Percentiles rank a stretch among this genome's conserved stretches.
phyloP scores from a whole-genome alignment of 1,140 invertebrate genomes.

The Manduca sexta region DNA sequence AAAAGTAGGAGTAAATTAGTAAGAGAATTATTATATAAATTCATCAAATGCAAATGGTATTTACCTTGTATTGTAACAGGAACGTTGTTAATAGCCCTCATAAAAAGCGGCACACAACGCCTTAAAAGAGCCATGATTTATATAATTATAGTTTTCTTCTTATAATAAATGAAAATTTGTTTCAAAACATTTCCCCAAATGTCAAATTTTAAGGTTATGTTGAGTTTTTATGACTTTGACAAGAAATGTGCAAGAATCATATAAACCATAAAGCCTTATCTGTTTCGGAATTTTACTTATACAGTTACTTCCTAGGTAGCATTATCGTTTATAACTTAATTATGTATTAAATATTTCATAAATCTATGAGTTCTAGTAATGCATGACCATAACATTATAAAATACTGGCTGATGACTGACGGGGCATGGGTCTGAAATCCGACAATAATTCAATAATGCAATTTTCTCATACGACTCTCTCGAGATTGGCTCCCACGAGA shows the following conservation, averaged over 20 bases:
- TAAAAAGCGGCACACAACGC: slow-evolving; percentile 31
- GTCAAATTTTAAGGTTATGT: slow-evolving; percentile 9
- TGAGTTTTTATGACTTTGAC: not conserved
- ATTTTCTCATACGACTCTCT: no score
- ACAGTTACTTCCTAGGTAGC: no score
- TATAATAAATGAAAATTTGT: not conserved
- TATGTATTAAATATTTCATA: no score
- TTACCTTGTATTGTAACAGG: slow-evolving; percentile 31
- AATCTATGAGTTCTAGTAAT: no score
- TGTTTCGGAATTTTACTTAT: no score
- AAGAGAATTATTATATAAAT: not conserved
- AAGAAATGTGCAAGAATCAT: not conserved
- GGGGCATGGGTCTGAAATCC: no score
- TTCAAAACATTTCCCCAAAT: slow-evolving; percentile 5
- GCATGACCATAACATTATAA: no score
- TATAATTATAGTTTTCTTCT: not conserved
- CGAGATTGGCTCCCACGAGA: no score
- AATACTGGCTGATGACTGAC: no score
- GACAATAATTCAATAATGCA: no score
- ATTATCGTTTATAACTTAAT: no score
- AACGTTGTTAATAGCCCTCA: slow-evolving; percentile 21
- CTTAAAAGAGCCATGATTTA: slow-evolving; percentile 38
- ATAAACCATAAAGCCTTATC: not conserved
- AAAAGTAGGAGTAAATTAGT: slow-evolving; percentile 9
- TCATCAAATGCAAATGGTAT: not conserved